These are phyloP conservation scores for Salvelinus sp. DNA, from an alignment of 2,113 vertebrate species.

Conservation along the genomic window DNA sequence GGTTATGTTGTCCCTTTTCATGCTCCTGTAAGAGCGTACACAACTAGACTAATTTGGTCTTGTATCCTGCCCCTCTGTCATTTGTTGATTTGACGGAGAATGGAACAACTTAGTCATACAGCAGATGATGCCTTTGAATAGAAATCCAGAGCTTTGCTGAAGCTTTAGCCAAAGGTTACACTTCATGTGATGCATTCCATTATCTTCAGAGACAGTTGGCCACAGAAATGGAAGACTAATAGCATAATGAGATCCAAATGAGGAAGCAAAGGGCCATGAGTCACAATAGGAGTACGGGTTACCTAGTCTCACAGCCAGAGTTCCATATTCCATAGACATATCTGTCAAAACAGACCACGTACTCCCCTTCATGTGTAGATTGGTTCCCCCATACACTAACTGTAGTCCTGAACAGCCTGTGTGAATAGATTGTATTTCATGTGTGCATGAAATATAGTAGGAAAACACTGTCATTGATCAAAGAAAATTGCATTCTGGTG, in stretches of 20 bases:
- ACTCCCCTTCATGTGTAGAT: not conserved
- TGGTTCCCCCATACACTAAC: not conserved
- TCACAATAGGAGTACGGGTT: no score
- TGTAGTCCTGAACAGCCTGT: not conserved
- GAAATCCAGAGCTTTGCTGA: not conserved
- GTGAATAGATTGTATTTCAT: not conserved
- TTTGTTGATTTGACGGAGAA: not conserved
- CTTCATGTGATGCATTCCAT: not conserved
- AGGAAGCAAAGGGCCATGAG: no score
- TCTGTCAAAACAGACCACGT: not conserved
- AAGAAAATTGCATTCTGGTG: not conserved
- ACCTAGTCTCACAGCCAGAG: no score
- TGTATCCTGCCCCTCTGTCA: not conserved
- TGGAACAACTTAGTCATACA: not conserved
- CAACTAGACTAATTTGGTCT: not conserved
- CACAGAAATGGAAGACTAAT: not conserved
- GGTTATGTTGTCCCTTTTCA: no score
- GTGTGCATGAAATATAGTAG: not conserved
- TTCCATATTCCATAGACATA: not conserved
- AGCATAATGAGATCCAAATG: not conserved
- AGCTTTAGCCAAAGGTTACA: not conserved
- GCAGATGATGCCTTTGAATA: not conserved
- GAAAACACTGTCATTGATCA: not conserved
- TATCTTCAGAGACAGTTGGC: not conserved
- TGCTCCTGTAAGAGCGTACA: not conserved